phyloP scores from a whole-genome alignment of 2,888 invertebrate genomes.

The Zhuqinia jingwanae region DNA sequence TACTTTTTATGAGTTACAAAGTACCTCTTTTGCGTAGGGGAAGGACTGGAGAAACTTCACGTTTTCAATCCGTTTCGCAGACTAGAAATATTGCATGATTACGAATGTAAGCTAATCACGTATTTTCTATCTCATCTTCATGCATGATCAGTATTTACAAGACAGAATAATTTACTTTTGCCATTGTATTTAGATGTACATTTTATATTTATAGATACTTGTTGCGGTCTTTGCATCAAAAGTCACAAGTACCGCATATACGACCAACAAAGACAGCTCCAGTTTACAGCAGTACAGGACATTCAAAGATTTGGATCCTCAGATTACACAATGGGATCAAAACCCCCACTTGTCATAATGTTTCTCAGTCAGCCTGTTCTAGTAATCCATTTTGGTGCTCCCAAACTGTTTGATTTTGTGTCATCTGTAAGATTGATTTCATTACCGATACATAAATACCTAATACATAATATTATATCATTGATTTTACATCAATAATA shows the following conservation, averaged over 20 bases:
- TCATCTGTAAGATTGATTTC: conserved; percentile 57
- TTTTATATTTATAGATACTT: conserved; percentile 47
- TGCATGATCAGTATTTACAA: not conserved
- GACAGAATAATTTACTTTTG: not conserved
- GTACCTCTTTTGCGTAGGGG: conserved; percentile 57
- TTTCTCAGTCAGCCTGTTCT: conserved; percentile 63
- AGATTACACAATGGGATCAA: conserved; percentile 64
- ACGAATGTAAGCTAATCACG: conserved; percentile 73
- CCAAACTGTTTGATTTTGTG: conserved; percentile 68
- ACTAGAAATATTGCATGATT: conserved; percentile 70
- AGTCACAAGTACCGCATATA: conserved; percentile 71
- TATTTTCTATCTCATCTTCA: not conserved
- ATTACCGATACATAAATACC: too few relatives aligned
- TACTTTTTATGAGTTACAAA: not conserved
- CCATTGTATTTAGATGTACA: not conserved
- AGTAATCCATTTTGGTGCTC: conserved; percentile 72
- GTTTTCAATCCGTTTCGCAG: conserved; percentile 65
- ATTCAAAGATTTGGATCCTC: conserved; percentile 65
- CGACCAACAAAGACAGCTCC: conserved; percentile 63
- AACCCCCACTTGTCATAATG: conserved; percentile 62
- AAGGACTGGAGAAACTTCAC: conserved; percentile 68
- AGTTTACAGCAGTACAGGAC: conserved; percentile 68
- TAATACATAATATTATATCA: too few relatives aligned
- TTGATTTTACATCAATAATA: too few relatives aligned
- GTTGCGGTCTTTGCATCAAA: conserved; percentile 68